A percentile compares a stretch with the other conserved stretches of the same genome.
Evolutionary conservation across 2,888 invertebrate genomes (phyloP).

Genomic region (Erebia aethiops): DNA sequence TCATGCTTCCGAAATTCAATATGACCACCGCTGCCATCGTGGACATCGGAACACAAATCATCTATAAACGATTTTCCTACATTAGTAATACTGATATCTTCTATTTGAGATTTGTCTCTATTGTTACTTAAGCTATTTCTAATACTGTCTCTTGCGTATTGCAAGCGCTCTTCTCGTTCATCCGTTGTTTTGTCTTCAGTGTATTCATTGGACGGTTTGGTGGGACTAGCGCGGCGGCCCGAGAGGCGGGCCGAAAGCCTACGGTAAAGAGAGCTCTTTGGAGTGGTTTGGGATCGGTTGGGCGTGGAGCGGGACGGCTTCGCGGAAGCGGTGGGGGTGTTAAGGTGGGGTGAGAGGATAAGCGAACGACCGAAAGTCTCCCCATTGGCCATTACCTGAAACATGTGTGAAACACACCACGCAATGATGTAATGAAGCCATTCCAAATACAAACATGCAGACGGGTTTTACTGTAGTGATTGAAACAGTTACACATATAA

Average conservation of each 20-base stretch:
- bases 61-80: constrained; percentile 64
- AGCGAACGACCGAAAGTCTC: constrained; percentile 86
- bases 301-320: constrained; percentile 68
- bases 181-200: constrained; percentile 49
- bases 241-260: constrained; percentile 76
- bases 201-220: constrained; percentile 51
- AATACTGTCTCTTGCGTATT: constrained; percentile 61
- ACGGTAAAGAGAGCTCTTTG: constrained; percentile 77
- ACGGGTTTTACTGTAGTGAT: constrained; percentile 54
- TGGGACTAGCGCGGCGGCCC: constrained; percentile 61
- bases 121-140: constrained; percentile 58
- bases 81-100: constrained; percentile 64
- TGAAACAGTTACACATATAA: constrained; percentile 46
- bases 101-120: constrained; percentile 53
- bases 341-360: constrained; percentile 79
- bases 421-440: constrained; percentile 84
- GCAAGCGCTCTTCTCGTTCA: constrained; percentile 63
- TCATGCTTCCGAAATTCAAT: constrained; percentile 60
- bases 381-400: constrained; percentile 87
- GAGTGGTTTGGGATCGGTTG: constrained; percentile 72
- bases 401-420: constrained; percentile 85
- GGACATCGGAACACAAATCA: constrained; percentile 55
- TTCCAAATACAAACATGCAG: constrained; percentile 80
- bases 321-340: constrained; percentile 64
- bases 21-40: constrained; percentile 54